These are phyloP conservation scores for Cheiracanthium punctorium DNA, from an alignment of 2,888 invertebrate species.

Conservation along the genomic window DNA sequence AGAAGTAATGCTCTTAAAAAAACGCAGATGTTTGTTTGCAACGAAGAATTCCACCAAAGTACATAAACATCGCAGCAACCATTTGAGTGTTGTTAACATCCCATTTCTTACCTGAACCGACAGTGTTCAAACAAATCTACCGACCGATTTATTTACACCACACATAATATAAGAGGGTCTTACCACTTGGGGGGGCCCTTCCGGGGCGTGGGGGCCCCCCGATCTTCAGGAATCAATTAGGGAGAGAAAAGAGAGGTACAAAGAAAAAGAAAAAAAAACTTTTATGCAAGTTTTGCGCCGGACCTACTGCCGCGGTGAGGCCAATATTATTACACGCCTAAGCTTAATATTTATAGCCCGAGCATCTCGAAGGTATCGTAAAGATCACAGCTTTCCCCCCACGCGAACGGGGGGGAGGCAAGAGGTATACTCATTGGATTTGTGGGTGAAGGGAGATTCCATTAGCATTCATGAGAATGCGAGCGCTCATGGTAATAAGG, in stretches of 20 bases:
- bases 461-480: constrained; percentile 70
- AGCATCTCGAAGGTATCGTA: constrained; percentile 65
- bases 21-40: neutral
- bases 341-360: constrained; percentile 67
- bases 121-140: constrained; percentile 37
- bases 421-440: constrained; percentile 55
- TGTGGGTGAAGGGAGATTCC: constrained; percentile 63
- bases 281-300: constrained; percentile 29
- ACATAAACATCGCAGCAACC: neutral
- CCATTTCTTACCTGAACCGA: constrained; percentile 40
- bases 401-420: neutral
- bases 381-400: constrained; percentile 38
- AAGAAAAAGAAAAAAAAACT: constrained; percentile 20
- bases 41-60: neutral
- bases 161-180: constrained; percentile 19
- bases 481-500: constrained; percentile 65
- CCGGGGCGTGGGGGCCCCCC: constrained; percentile 42
- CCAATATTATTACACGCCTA: constrained; percentile 64
- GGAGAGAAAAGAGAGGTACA: neutral
- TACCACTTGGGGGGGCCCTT: constrained; percentile 36
- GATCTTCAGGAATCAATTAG: constrained; percentile 43
- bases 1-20: neutral
- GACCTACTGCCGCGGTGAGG: constrained; percentile 49
- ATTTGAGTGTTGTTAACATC: constrained; percentile 42
- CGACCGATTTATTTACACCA: constrained; percentile 62